Conservation (phyloP, 2,888 invertebrate species). For the Pterostichus niger region DNA sequence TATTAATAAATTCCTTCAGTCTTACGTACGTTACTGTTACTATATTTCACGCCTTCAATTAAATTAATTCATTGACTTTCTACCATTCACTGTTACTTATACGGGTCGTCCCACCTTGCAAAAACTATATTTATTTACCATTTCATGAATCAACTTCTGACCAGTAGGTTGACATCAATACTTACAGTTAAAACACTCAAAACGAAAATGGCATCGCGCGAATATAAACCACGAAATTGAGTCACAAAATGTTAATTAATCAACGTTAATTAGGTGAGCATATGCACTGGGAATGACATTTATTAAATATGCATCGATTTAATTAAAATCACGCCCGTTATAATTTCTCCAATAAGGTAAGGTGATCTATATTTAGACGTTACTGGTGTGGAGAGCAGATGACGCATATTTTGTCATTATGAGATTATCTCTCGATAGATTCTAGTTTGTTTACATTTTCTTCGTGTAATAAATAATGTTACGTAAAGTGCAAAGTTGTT, state of each 20-base stretch:
- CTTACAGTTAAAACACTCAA: slow-evolving; percentile 37
- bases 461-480: slow-evolving; percentile 34
- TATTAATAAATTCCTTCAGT: slow-evolving; percentile 23
- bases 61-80: slow-evolving; percentile 40
- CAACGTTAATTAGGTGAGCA: not conserved
- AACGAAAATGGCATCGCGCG: slow-evolving; percentile 1
- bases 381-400: slow-evolving; percentile 5
- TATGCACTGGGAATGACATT: slow-evolving; percentile 25
- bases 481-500: slow-evolving; percentile 37
- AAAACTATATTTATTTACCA: slow-evolving; percentile 31
- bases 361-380: slow-evolving; percentile 34
- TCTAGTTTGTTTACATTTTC: slow-evolving; percentile 33
- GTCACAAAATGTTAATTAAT: slow-evolving; percentile 39
- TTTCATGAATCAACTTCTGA: slow-evolving; percentile 17
- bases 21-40: slow-evolving; percentile 21
- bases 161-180: slow-evolving; percentile 7
- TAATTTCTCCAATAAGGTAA: slow-evolving; percentile 31
- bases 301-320: slow-evolving; percentile 37
- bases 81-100: slow-evolving; percentile 33
- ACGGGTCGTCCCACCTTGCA: not conserved
- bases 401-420: slow-evolving; percentile 22
- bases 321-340: slow-evolving; percentile 7
- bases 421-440: not conserved
- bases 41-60: slow-evolving; percentile 39
- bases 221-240: slow-evolving; percentile 23